Percentiles rank a stretch among this genome's conserved stretches.
Evolutionary conservation across 2,797 vertebrate species (phyloP).

Genomic region (Corythornis leucogaster): DNA sequence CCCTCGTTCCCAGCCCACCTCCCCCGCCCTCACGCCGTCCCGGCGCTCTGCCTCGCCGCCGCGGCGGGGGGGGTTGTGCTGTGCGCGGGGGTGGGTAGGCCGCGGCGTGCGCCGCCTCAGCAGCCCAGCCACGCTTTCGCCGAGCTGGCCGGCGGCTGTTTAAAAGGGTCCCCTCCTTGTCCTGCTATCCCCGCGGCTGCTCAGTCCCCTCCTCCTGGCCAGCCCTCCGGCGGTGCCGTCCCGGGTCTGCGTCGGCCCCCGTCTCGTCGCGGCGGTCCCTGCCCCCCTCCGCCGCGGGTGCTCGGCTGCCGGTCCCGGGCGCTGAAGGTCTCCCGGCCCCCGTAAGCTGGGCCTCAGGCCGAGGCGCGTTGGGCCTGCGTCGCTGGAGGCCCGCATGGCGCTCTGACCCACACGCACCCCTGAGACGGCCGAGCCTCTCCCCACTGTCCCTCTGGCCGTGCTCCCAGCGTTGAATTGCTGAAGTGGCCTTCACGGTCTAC

Average conservation of each 20-base stretch:
- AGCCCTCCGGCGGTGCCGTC: neutral
- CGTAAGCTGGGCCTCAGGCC: neutral
- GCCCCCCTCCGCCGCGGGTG: neutral
- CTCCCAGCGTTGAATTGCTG: neutral
- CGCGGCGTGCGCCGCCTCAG: neutral
- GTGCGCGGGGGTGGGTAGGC: neutral
- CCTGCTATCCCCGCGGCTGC: neutral
- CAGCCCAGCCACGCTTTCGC: neutral
- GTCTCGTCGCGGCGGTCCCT: neutral
- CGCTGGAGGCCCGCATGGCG: neutral
- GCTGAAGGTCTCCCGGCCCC: neutral
- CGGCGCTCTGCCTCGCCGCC: neutral
- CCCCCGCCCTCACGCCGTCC: neutral
- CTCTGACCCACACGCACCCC: neutral
- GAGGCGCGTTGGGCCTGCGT: neutral
- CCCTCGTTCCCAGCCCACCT: slow-evolving; percentile 6
- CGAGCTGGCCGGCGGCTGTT: neutral
- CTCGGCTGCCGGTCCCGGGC: neutral
- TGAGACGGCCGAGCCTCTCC: neutral
- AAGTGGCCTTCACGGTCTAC: neutral
- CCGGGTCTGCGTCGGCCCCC: neutral
- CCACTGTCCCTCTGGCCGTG: too few relatives aligned
- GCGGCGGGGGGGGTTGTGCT: too few relatives aligned
- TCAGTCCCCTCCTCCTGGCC: neutral
- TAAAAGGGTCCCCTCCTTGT: neutral